Percentiles rank a stretch among this genome's conserved stretches.
Evolutionary conservation across 2,113 vertebrate genomes (phyloP).

Genomic region (Indri indri): DNA sequence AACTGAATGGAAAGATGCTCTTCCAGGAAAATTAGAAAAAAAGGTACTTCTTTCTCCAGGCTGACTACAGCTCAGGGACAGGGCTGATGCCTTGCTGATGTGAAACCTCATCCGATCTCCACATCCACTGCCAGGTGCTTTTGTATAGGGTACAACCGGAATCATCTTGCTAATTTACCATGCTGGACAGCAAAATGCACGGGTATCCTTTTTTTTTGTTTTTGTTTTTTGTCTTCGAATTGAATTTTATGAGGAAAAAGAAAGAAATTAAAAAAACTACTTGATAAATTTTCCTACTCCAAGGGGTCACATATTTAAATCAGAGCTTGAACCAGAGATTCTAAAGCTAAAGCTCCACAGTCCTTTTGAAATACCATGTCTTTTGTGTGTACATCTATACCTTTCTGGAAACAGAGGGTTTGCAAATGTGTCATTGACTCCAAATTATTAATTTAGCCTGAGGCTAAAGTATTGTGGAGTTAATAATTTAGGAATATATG

Average conservation of each 20-base stretch:
- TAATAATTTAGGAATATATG: slow-evolving; percentile 25
- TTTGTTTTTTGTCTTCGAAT: neutral
- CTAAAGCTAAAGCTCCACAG: neutral
- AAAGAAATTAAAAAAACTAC: neutral
- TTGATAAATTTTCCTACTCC: neutral
- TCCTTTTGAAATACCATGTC: neutral
- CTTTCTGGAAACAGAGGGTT: neutral
- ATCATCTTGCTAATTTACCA: neutral
- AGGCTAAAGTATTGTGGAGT: slow-evolving; percentile 7
- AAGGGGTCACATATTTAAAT: neutral
- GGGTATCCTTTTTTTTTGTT: neutral
- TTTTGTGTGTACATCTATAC: neutral
- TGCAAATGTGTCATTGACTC: neutral
- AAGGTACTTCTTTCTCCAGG: neutral
- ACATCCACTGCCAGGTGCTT: neutral
- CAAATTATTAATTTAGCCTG: neutral
- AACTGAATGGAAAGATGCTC: neutral
- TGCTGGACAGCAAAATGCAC: neutral
- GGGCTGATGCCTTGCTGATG: neutral
- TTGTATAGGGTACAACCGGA: neutral
- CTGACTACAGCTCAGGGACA: too few species aligned
- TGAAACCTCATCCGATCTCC: neutral
- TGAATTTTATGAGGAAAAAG: neutral
- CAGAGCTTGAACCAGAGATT: neutral
- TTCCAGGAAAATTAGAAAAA: neutral